Evolutionary conservation across 2,113 vertebrate genomes (phyloP).

Genomic region (Tretioscincus oriximinensis): DNA sequence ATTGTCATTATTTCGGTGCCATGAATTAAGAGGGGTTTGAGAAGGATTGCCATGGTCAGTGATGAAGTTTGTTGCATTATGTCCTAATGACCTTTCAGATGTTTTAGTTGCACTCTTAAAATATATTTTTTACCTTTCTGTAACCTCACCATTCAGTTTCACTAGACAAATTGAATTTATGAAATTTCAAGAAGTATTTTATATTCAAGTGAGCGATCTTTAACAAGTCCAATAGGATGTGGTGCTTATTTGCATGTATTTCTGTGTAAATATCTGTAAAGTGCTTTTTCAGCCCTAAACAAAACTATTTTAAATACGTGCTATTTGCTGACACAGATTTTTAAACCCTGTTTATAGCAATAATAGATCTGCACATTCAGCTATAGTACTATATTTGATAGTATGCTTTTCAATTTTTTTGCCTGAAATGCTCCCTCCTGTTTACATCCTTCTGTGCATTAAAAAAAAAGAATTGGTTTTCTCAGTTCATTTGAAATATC

Average conservation of each 20-base stretch:
- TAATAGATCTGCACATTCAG: neutral
- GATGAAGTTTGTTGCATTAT: neutral
- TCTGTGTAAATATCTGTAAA: neutral
- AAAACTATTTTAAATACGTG: neutral
- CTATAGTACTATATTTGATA: neutral
- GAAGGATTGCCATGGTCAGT: constrained; percentile 20
- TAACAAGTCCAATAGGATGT: neutral
- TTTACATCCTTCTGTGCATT: neutral
- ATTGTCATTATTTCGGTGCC: neutral
- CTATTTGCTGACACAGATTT: neutral
- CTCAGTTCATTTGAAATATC: neutral
- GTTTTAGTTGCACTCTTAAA: constrained; percentile 31
- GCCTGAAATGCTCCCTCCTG: neutral
- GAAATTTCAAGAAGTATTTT: constrained; percentile 37
- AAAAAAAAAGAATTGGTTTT: neutral
- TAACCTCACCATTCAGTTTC: constrained; percentile 36
- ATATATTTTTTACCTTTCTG: constrained; percentile 41
- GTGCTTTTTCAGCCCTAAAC: neutral
- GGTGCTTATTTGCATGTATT: neutral
- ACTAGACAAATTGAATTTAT: constrained; percentile 19
- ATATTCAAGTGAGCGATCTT: neutral
- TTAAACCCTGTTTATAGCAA: neutral
- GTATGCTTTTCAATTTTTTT: neutral
- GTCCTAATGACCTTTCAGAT: constrained; percentile 50
- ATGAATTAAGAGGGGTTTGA: too few species aligned